Evolutionary conservation across 2,888 invertebrate genomes (phyloP), one percentile per base, ranked within the genome.

Genomic region (Pegoplata infirma): DNA sequence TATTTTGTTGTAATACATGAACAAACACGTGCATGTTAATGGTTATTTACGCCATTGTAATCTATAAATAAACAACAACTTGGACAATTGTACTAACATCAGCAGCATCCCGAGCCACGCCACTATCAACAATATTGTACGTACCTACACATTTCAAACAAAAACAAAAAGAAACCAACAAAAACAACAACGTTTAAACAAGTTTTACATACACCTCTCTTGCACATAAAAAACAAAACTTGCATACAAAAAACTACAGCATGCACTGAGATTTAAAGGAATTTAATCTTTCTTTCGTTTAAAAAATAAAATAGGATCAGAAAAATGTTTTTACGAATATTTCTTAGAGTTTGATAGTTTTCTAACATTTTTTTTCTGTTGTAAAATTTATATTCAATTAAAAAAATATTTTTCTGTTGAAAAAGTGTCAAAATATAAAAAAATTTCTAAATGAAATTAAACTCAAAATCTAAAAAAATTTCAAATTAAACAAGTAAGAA

Each of bases 21-120:
- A 21, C 53, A 63, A 72, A 53, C 75, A 71, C 66, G 71, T 63
- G 67, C 55, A 56, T 76, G 73, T 66, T 76, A 76, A 73, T 74
- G 51, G 73, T 51, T 74, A 61, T 80, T 80, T 67, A 77, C 76
- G 58, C 74, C 66, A 69, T 66, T 76, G 69, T 80, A 76, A 80
- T 75, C 75, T 59, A 73, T 68, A 72, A 80, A 80, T 66, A 76
- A 74, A 74, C 66, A 77, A 74, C 66, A 53, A 69, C 51, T 49
- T 36, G 47, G 56, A n/a, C 44, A 21, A 72, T 23, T 47, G 8
- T 1, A 32, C 19, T 0, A 10, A 66, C 10, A 58, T 10, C 44
- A 40, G 5, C 23, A 55, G 12, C 16, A 23, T 47, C 21, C 59
- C 19, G n/a, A 12, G 21, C 46, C 59, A 61, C 23, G 21, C 46